Evolutionary conservation across 2,888 invertebrate genomes (phyloP).

Genomic region (Cacoxenus indagator): DNA sequence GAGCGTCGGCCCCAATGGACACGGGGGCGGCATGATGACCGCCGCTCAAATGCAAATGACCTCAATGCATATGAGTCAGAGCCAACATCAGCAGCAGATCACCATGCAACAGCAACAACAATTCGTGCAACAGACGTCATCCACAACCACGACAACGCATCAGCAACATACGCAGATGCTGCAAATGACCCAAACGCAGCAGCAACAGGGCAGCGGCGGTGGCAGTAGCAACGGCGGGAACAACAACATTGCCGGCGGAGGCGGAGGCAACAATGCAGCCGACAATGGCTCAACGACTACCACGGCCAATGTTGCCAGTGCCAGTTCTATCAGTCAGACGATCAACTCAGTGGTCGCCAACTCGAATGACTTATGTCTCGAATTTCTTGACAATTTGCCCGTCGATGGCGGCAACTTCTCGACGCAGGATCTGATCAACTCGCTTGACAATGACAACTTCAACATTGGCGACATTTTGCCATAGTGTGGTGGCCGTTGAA

Average conservation of each 20-base stretch:
- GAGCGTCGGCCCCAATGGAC: constrained; percentile 34
- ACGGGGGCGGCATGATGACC: constrained; percentile 55
- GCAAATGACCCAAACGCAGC: constrained; percentile 55
- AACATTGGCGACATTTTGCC: constrained; percentile 78
- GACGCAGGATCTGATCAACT: constrained; percentile 86
- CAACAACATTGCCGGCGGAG: too few relatives aligned
- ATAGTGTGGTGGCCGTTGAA: constrained; percentile 46
- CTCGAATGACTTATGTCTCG: constrained; percentile 81
- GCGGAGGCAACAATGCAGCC: constrained; percentile 29
- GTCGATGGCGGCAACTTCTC: constrained; percentile 83
- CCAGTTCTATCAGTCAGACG: constrained; percentile 68
- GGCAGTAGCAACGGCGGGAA: constrained; percentile 6
- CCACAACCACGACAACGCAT: constrained; percentile 60
- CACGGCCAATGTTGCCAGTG: constrained; percentile 49
- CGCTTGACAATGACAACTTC: constrained; percentile 83
- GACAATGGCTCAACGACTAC: constrained; percentile 29
- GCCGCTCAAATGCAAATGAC: constrained; percentile 73
- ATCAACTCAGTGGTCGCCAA: constrained; percentile 70
- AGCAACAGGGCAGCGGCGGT: constrained; percentile 23
- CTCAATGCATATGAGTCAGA: constrained; percentile 80
- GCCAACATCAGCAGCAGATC: constrained; percentile 71
- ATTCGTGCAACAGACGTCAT: constrained; percentile 66
- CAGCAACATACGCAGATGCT: constrained; percentile 69
- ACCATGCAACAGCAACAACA: constrained; percentile 66
- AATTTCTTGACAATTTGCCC: constrained; percentile 87